A percentile compares a stretch with the other conserved stretches of the same genome.
These are phyloP conservation scores for Scaptodrosophila latifasciaeformis DNA, from an alignment of 2,888 invertebrate genomes.

Conservation along the genomic window DNA sequence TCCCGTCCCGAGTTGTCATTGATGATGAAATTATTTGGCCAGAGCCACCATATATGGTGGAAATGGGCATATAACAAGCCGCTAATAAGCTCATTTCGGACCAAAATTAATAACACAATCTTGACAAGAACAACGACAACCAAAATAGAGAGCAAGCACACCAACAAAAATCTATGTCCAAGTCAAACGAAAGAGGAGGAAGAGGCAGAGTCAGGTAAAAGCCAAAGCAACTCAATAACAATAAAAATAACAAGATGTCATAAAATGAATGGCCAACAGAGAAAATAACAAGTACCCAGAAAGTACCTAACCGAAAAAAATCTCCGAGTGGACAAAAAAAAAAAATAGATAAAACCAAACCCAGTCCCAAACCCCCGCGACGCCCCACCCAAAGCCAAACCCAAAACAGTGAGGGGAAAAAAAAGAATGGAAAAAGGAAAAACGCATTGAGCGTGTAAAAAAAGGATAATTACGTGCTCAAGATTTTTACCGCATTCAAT, in stretches of 20 bases:
- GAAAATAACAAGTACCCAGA: conserved; percentile 41
- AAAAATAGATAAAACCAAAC: too few relatives aligned
- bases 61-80: conserved; percentile 34
- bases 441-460: conserved; percentile 16
- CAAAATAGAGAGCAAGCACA: conserved; percentile 16
- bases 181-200: too few relatives aligned
- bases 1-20: too few relatives aligned
- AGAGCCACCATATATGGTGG: too few relatives aligned
- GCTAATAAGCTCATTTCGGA: conserved; percentile 64
- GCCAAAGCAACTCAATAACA: conserved; percentile 63
- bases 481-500: conserved; percentile 44
- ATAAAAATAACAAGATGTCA: conserved; percentile 67
- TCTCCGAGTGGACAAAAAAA: too few relatives aligned
- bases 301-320: too few relatives aligned
- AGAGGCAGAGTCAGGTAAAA: neutral
- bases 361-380: too few relatives aligned
- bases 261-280: conserved; percentile 47
- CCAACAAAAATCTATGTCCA: conserved; percentile 9
- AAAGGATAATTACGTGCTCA: conserved; percentile 67
- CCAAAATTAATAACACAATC: conserved; percentile 39
- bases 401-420: conserved; percentile 11
- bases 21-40: too few relatives aligned
- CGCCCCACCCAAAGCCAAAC: too few relatives aligned
- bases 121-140: conserved; percentile 26
- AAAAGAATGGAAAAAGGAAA: conserved; percentile 2